These are phyloP conservation scores for Drosophila mimetica DNA, from an alignment of 2,888 invertebrate genomes.

Conservation along the genomic window DNA sequence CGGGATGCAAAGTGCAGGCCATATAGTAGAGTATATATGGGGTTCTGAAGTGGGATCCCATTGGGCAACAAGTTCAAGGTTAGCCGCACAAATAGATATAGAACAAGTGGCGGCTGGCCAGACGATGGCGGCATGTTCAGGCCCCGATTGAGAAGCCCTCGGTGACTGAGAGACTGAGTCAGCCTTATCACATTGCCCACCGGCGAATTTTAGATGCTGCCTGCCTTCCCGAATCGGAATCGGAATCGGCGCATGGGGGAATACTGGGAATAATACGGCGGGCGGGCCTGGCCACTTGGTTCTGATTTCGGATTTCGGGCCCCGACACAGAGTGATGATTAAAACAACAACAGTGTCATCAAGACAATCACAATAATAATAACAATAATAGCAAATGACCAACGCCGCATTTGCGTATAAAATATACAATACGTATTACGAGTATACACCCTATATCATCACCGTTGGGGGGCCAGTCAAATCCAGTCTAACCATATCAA, in stretches of 20 bases:
- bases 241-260: background rate
- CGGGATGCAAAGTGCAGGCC: conserved; percentile 35
- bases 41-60: conserved; percentile 2
- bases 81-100: conserved; percentile 14
- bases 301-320: conserved; percentile 73
- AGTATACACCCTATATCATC: conserved; percentile 17
- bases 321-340: conserved; percentile 56
- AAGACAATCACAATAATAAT: conserved; percentile 20
- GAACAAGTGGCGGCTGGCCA: conserved; percentile 17
- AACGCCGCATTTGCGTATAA: conserved; percentile 22
- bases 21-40: background rate
- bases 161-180: conserved; percentile 55
- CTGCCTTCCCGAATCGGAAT: conserved; percentile 5
- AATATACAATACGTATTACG: conserved; percentile 1
- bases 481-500: conserved; percentile 14
- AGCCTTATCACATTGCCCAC: conserved; percentile 58
- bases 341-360: conserved; percentile 30
- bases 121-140: conserved; percentile 70
- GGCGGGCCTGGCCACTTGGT: conserved; percentile 31
- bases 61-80: conserved; percentile 52
- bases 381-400: conserved; percentile 11
- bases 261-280: background rate
- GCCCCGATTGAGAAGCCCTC: conserved; percentile 70
- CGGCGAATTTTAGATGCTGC: conserved; percentile 36
- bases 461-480: conserved; percentile 11